Evolutionary conservation across 2,797 vertebrate species (phyloP), one percentile per base, ranked within the genome.

Genomic region (Distichodus sexfasciatus): DNA sequence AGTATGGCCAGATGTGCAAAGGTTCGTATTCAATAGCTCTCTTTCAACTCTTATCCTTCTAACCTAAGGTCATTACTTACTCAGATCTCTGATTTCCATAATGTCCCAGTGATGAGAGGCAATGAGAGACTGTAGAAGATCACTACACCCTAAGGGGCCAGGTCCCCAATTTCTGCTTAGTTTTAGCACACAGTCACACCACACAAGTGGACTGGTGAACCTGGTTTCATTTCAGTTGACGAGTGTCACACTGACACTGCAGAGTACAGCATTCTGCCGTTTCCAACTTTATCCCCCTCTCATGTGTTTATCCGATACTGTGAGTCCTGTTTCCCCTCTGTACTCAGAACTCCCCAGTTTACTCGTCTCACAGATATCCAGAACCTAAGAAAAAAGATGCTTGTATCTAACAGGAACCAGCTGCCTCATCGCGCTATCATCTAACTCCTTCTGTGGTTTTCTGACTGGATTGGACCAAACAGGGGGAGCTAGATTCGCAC

Each of bases 141-240:
- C 85, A 76, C 62, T 82, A 50, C 75, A 61, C 44, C 78, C 80
- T 0, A 2, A 73, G 26, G 46, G 76, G 19, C 78, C 67, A 48
- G 54, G 75, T n/a, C n/a, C n/a, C n/a, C n/a, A n/a, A n/a, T n/a
- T n/a, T n/a, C n/a, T n/a, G n/a, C 62, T 58, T 6, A 15, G 21
- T 3, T 54, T 29, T 8, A 21, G 64, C 76, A 62, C 60, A 68
- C 14, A 44, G 51, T 54, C 31, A 62, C 48, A 17, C 63, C 75
- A 69, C 75, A 69, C 82, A 88, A 83, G 85, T 85, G 82, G 74
- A 69, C 70, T 38, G 68, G 74, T 76, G 72, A 70, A 74, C 71
- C 71, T 31, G 47, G 35, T 58, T 19, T 26, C 33, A 31, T 83
- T 81, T 82, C 69, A 70, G 78, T n/a, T 23, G 71, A 76, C 41